Evolutionary conservation across 2,113 vertebrate genomes (phyloP).

Genomic region (Tetraodon nigroviridis): DNA sequence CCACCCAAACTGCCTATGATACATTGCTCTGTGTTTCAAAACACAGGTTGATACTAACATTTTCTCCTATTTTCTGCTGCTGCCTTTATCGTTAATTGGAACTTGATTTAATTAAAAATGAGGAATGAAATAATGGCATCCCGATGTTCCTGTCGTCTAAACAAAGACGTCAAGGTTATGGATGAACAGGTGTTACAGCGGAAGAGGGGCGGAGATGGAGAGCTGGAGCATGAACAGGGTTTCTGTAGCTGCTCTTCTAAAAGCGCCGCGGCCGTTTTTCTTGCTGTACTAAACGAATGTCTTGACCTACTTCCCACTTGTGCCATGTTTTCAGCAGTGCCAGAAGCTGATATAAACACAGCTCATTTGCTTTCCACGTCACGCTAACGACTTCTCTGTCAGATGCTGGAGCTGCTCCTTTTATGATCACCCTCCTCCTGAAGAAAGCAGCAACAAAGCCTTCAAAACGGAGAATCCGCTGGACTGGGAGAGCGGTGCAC

Average conservation of each 20-base stretch:
- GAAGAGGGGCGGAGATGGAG: constrained; percentile 8
- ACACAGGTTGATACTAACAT: constrained; percentile 45
- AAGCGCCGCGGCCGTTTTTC: constrained; percentile 20
- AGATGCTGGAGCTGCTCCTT: constrained; percentile 12
- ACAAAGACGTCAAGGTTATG: constrained; percentile 9
- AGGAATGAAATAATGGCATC: too few relatives aligned
- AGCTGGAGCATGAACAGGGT: constrained; percentile 4
- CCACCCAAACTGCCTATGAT: constrained; percentile 26
- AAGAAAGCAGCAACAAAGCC: too few relatives aligned
- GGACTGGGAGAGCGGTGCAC: constrained; percentile 16
- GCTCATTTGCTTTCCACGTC: constrained; percentile 12
- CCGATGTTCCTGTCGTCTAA: neutral
- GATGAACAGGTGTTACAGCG: constrained; percentile 16
- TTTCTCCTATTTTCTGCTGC: neutral
- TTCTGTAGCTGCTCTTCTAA: constrained; percentile 1
- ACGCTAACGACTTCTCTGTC: constrained; percentile 21
- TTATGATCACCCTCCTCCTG: neutral
- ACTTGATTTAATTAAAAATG: too few relatives aligned
- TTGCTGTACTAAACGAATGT: constrained; percentile 32
- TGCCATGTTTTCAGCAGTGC: constrained; percentile 43
- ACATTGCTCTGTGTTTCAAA: constrained; percentile 60
- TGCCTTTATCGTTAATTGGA: neutral
- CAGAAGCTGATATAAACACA: constrained; percentile 44
- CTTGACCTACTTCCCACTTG: constrained; percentile 52
- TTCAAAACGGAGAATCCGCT: neutral